Conservation (phyloP, 1,140 invertebrate species). For the Cyclina sinensis region DNA sequence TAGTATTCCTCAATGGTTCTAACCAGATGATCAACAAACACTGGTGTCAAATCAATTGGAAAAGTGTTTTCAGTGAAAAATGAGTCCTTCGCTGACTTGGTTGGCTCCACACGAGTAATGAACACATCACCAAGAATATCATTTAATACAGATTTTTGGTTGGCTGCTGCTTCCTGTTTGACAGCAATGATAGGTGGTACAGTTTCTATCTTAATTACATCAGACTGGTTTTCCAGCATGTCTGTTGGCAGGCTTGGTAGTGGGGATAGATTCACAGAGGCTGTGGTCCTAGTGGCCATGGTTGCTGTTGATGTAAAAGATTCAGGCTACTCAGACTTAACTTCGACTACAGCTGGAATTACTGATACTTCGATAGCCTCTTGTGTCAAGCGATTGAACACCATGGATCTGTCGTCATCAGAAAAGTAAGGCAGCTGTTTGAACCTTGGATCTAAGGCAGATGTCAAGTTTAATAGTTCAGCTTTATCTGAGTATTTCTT, state of each 20-base stretch:
- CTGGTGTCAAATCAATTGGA: too few relatives aligned
- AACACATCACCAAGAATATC: neutral
- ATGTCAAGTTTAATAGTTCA: neutral
- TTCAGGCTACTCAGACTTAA: neutral
- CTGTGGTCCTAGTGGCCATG: too few relatives aligned
- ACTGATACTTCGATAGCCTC: neutral
- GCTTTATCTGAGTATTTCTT: neutral
- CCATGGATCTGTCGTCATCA: neutral
- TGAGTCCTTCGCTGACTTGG: neutral
- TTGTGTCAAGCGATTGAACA: neutral
- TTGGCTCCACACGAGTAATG: neutral
- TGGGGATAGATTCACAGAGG: neutral
- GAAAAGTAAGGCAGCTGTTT: neutral
- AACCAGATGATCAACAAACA: too few relatives aligned
- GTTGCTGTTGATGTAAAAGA: too few relatives aligned
- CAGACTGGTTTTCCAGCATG: neutral
- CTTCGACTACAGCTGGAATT: neutral
- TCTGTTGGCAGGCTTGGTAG: neutral
- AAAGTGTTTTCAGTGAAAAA: too few relatives aligned
- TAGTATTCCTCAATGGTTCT: too few relatives aligned
- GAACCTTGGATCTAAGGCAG: neutral
- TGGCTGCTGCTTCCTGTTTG: neutral
- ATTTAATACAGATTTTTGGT: neutral
- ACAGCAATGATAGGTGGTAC: too few relatives aligned
- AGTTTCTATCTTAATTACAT: neutral